Base-by-base conservation (phyloP, 1,140 invertebrate genomes). In the Heliconius nattereri region DNA sequence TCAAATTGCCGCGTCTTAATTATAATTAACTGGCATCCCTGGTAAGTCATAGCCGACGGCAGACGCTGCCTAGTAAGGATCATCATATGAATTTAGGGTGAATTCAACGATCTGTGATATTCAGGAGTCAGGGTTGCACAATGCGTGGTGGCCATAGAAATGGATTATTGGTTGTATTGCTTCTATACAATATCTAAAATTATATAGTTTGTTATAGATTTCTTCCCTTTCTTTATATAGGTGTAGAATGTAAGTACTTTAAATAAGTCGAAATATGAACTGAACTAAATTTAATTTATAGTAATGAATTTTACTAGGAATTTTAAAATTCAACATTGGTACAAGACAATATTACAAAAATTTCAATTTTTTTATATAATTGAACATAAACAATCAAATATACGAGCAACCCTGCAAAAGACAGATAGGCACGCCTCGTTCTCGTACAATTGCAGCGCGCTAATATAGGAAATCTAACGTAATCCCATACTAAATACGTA, bases 11-110 rank as follows among this genome's bases (percentile, higher is more conserved):
- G 74, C 85, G 83, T 82, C 86, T 88, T 88, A 85, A 90, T 90
- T 89, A 91, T 88, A 90, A 91, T 91, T 91, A 90, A 90, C 86
- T 86, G 83, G 85, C 83, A 87, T 83, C 85, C 84, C 83, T 85
- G 81, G 84, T 85, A 85, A 87, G 86, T 86, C 86, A 87, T 85
- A 86, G 88, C 84, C 87, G 83, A 79, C 81, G 79, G 84, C 83
- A 83, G 82, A 81, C 82, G 84, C 81, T 84, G 79, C 83, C 85
- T 78, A 79, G 70, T 84, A 77, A 87, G 86, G 87, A 89, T 86
- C 85, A 86, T 88, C 86, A 84, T 84, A 83, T 84, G 86, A 88
- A 89, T 88, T 87, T 84, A 85, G 84, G 79, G 75, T 70, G 82
- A 83, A 85, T 75, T 79, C 81, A 83, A 83, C 83, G 78, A 78